Evolutionary conservation across 2,888 invertebrate species (phyloP).

Genomic region (Petrolisthes manimaculis): DNA sequence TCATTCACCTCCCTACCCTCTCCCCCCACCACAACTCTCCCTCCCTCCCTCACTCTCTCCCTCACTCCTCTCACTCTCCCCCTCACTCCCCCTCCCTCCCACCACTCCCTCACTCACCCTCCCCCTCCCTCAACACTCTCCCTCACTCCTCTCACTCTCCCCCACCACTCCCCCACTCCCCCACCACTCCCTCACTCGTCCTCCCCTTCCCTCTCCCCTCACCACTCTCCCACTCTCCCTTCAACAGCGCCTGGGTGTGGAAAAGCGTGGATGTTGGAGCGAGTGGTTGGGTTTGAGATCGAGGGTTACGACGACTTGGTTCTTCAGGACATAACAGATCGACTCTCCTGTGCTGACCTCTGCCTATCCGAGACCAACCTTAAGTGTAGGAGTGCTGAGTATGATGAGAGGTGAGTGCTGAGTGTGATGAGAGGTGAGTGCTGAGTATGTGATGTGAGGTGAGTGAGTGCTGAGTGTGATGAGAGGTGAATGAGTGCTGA

Average conservation of each 20-base stretch:
- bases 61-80: neutral
- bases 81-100: neutral
- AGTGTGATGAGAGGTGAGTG: slow-evolving; percentile 38
- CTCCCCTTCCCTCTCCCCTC: neutral
- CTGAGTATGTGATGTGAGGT: slow-evolving; percentile 57
- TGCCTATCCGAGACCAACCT: slow-evolving; percentile 73
- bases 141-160: neutral
- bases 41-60: neutral
- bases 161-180: neutral
- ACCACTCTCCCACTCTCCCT: neutral
- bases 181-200: neutral
- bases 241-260: slow-evolving; percentile 68
- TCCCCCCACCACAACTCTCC: neutral
- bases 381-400: slow-evolving; percentile 63
- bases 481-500: neutral
- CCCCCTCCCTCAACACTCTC: too few species aligned
- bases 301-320: slow-evolving; percentile 78
- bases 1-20: neutral
- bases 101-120: neutral
- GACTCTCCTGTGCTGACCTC: slow-evolving; percentile 78
- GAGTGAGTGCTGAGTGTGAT: neutral
- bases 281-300: slow-evolving; percentile 81
- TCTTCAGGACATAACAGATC: slow-evolving; percentile 76
- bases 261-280: slow-evolving; percentile 82
- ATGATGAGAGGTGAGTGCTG: slow-evolving; percentile 52